Evolutionary conservation across 30 jellyfish, hydroid and myxozoan genomes (phyloP).

Genomic region (Pseudorhiza aurosa): DNA sequence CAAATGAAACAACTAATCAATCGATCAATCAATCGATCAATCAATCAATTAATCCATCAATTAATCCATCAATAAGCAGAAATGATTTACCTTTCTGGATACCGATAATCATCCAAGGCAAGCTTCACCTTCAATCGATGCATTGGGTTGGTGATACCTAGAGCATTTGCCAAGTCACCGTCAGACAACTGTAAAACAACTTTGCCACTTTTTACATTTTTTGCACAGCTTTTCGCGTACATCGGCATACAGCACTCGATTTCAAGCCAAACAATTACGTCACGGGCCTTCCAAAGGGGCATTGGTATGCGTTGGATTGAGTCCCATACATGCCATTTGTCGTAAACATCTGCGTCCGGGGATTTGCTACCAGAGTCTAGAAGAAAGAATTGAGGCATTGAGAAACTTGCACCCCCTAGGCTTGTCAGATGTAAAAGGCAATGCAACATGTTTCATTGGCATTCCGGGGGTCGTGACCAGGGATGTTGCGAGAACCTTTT

Average conservation of each 20-base stretch:
- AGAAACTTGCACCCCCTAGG: too few relatives aligned
- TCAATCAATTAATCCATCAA: too few relatives aligned
- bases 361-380: slow-evolving; percentile 26
- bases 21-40: too few relatives aligned
- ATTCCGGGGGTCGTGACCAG: too few relatives aligned
- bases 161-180: slow-evolving; percentile 47
- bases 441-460: too few relatives aligned
- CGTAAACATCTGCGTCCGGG: slow-evolving; percentile 50
- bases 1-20: too few relatives aligned
- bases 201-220: slow-evolving; percentile 67
- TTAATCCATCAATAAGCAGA: too few relatives aligned
- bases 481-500: too few relatives aligned
- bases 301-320: slow-evolving; percentile 77
- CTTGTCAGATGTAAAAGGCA: too few relatives aligned
- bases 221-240: slow-evolving; percentile 64
- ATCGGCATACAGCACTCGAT: slow-evolving; percentile 83
- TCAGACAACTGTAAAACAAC: slow-evolving; percentile 66
- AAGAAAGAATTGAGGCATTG: background rate
- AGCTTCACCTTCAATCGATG: slow-evolving; percentile 57
- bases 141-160: slow-evolving; percentile 69
- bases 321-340: slow-evolving; percentile 83
- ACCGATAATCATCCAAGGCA: slow-evolving; percentile 73
- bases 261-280: slow-evolving; percentile 77
- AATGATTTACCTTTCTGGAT: slow-evolving; percentile 72
- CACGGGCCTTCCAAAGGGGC: slow-evolving; percentile 87